phyloP scores from a whole-genome alignment of 2,113 vertebrate species.

The Orthonyx spaldingii region DNA sequence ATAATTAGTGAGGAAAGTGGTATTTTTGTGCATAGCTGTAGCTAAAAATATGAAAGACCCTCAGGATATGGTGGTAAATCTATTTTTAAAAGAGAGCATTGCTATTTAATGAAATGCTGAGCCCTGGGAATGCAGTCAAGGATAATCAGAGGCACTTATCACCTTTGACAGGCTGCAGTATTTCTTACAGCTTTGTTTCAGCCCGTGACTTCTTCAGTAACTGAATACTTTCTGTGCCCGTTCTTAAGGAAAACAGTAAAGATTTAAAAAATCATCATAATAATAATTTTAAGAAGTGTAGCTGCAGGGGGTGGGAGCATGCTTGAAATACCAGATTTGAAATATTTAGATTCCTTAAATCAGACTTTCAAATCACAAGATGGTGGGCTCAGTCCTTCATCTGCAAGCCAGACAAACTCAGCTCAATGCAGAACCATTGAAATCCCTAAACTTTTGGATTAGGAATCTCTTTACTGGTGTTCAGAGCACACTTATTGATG shows the following conservation, averaged over 20 bases:
- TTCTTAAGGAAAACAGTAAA: neutral
- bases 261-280: neutral
- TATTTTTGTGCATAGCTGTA: neutral
- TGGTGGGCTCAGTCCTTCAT: neutral
- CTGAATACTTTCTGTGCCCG: neutral
- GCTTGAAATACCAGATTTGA: neutral
- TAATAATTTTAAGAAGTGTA: neutral
- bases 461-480: neutral
- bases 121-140: neutral
- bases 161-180: slow-evolving; percentile 20
- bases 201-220: neutral
- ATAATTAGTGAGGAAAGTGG: neutral
- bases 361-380: neutral
- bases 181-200: slow-evolving; percentile 9
- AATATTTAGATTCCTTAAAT: neutral
- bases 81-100: slow-evolving; percentile 17
- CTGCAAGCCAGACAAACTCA: neutral
- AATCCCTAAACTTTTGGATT: neutral
- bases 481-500: neutral
- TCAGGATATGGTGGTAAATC: neutral
- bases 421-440: neutral
- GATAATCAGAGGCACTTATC: slow-evolving; percentile 19
- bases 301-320: neutral
- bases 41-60: neutral
- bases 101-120: slow-evolving; percentile 54